Percentiles rank a stretch among this genome's conserved stretches.
These are phyloP conservation scores for Vimba vimba DNA, from an alignment of 2,113 vertebrate genomes.

Conservation along the genomic window DNA sequence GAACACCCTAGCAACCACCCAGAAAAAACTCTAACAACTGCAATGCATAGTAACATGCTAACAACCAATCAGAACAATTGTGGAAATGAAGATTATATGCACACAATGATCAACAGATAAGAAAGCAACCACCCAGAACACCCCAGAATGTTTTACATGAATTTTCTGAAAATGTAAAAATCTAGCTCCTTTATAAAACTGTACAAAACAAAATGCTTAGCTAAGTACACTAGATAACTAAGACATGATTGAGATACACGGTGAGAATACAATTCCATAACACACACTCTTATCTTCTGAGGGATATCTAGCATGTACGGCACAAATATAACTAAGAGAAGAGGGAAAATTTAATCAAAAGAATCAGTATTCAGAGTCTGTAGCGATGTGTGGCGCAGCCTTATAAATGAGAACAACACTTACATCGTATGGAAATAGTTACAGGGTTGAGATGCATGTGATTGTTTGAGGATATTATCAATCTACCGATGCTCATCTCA, in stretches of 20 bases:
- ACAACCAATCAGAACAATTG: too few relatives aligned
- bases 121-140: not conserved
- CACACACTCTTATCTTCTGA: not conserved
- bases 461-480: constrained; percentile 71
- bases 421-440: constrained; percentile 79
- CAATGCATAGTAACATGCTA: too few relatives aligned
- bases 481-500: constrained; percentile 68
- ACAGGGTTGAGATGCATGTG: constrained; percentile 71
- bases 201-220: not conserved
- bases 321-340: constrained; percentile 27
- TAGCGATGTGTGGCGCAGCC: constrained; percentile 61
- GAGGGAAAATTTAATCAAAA: constrained; percentile 77
- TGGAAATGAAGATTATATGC: too few relatives aligned
- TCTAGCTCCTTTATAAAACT: not conserved
- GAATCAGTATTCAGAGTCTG: constrained; percentile 79
- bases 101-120: not conserved
- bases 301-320: not conserved
- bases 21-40: not conserved
- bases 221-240: not conserved
- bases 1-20: not conserved
- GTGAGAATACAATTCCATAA: not conserved
- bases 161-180: not conserved
- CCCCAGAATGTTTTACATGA: too few relatives aligned
- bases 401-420: constrained; percentile 78
- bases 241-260: not conserved